Evolutionary conservation across 2,113 vertebrate genomes (phyloP), one percentile per base, ranked within the genome.

Genomic region (Monarcha castaneiventris): DNA sequence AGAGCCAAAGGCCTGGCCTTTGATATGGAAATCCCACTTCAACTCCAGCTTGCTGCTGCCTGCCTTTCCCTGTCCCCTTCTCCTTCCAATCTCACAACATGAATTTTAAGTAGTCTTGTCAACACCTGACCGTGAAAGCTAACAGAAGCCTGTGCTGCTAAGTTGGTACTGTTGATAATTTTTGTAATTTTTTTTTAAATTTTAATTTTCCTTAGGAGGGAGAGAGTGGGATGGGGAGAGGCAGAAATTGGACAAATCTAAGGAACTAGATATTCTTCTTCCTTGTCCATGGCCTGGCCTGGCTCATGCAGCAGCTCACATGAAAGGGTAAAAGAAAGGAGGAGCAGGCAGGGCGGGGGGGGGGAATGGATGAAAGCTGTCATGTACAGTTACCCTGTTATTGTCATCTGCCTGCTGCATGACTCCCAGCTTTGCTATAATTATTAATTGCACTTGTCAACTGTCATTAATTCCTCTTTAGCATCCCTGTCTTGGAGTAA

Each of bases 1-100:
- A 97, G 98, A 98, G 98, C 98, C 98, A 98, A 98, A 99, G 98
- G 98, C 98, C 97, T 98, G 97, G 98, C 98, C 99, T 99, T 99
- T 99, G 99, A 99, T 99, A 99, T 99, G 99, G 97, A 99, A 99
- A 99, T 99, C 98, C 98, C 95, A 97, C 98, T 98, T 98, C 98
- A 98, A 97, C 94, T 98, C 98, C 98, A 95, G 97, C 97, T 98
- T 97, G 96, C 95, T 84, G 93, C 93, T 94, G 96, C 95, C 93
- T 94, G 96, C 95, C 95, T 97, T 97, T 94, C 96, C 97, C 98
- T 91, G 97, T 97, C 96, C 97, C 97, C 97, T 98, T 97, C 96
- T 97, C 97, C 94, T 98, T 98, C 97, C 98, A 98, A 97, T 98
- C 95, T 98, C 96, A 95, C 97, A 95, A 98, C 97, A 98, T 98